These are phyloP conservation scores for Peromyscus melanophrys DNA, from an alignment of 2,797 vertebrate genomes.

Conservation along the genomic window DNA sequence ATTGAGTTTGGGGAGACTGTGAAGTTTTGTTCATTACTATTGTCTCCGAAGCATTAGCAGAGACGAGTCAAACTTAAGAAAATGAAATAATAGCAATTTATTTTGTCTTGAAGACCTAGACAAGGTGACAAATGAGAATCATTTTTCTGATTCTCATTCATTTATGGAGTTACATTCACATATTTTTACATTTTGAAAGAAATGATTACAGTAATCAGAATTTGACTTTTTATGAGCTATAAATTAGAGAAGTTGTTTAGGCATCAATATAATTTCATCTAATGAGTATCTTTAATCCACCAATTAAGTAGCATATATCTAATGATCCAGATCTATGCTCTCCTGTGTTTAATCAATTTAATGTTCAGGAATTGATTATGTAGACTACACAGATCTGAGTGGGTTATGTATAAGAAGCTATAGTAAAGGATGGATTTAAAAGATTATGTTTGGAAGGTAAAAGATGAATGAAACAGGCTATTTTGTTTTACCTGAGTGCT, in stretches of 20 bases:
- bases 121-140: constrained; percentile 84
- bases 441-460: background rate
- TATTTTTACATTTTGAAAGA: constrained; percentile 85
- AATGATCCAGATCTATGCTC: constrained; percentile 49
- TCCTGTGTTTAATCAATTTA: constrained; percentile 71
- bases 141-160: constrained; percentile 65
- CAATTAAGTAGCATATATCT: constrained; percentile 76
- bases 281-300: constrained; percentile 82
- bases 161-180: constrained; percentile 84
- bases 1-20: constrained; percentile 82
- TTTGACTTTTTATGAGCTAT: constrained; percentile 82
- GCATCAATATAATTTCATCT: constrained; percentile 84
- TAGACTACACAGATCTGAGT: background rate
- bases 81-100: constrained; percentile 84
- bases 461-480: background rate
- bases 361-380: constrained; percentile 17
- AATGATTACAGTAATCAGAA: constrained; percentile 89
- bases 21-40: constrained; percentile 82
- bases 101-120: constrained; percentile 84
- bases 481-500: constrained; percentile 5
- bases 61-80: constrained; percentile 82
- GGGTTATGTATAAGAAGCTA: background rate
- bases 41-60: constrained; percentile 73
- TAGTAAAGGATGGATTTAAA: constrained; percentile 8
- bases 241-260: constrained; percentile 77